Evolutionary conservation across 2,888 invertebrate species (phyloP).

Genomic region (Agapostemon virescens): DNA sequence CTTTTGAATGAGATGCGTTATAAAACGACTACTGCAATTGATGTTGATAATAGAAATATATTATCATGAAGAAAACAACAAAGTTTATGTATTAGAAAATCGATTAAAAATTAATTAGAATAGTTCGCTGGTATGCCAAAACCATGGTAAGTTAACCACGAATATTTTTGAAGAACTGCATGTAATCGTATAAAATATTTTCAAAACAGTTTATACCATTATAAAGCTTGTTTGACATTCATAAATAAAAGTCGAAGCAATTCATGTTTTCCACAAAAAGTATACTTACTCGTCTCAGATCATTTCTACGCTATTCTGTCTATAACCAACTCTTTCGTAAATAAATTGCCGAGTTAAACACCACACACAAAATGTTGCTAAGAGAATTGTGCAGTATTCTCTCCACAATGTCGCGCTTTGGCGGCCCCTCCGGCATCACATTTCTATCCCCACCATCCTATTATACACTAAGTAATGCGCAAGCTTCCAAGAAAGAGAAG

Average conservation of each 20-base stretch:
- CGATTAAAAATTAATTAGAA: background rate
- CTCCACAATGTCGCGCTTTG: conserved; percentile 1
- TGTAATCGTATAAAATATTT: background rate
- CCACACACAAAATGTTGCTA: background rate
- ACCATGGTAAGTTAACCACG: background rate
- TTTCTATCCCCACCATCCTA: conserved; percentile 1
- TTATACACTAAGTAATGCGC: background rate
- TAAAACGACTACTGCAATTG: background rate
- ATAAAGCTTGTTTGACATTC: background rate
- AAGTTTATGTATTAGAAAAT: background rate
- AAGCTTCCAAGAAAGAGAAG: background rate
- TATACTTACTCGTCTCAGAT: conserved; percentile 32
- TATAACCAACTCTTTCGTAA: conserved; percentile 3
- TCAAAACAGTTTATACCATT: background rate
- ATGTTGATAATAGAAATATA: background rate
- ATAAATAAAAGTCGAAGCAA: background rate
- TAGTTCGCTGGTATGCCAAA: background rate
- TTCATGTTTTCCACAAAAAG: conserved; percentile 11
- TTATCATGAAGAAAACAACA: background rate
- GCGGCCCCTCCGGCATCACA: background rate
- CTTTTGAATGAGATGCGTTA: background rate
- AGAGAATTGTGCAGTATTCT: background rate
- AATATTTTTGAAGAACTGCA: background rate
- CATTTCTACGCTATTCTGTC: conserved; percentile 22
- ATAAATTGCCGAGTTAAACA: conserved; percentile 12